phyloP scores from a whole-genome alignment of 2,797 vertebrate species.

The Macropodus opercularis region DNA sequence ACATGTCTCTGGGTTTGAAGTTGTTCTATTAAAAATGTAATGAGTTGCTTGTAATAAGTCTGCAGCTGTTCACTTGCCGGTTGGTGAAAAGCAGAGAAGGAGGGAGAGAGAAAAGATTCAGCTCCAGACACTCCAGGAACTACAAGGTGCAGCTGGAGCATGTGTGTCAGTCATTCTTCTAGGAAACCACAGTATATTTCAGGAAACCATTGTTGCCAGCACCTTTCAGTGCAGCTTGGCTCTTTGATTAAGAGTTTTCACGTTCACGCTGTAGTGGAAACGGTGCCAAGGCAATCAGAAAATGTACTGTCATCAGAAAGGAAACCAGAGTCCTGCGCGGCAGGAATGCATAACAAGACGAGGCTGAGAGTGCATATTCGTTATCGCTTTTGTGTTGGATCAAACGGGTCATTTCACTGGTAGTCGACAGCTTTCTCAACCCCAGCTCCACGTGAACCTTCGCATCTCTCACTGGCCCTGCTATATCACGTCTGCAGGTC shows the following conservation, averaged over 20 bases:
- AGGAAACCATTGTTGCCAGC: constrained; percentile 21
- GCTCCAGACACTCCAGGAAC: background rate
- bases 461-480: constrained; percentile 39
- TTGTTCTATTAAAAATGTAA: too few species aligned
- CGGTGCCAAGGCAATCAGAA: constrained; percentile 33
- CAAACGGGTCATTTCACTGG: background rate
- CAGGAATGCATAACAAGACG: constrained; percentile 11
- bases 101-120: background rate
- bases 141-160: background rate
- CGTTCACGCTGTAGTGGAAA: constrained; percentile 32
- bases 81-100: background rate
- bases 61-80: background rate
- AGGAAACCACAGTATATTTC: constrained; percentile 7
- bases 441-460: constrained; percentile 25
- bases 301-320: constrained; percentile 20
- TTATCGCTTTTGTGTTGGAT: constrained; percentile 2
- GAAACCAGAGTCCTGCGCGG: constrained; percentile 2
- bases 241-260: constrained; percentile 40
- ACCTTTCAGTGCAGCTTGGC: constrained; percentile 36
- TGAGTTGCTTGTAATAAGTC: too few species aligned
- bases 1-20: too few species aligned
- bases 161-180: background rate
- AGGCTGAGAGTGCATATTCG: background rate
- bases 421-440: background rate
- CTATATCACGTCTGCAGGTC: constrained; percentile 47